phyloP scores from a whole-genome alignment of 2,888 invertebrate species.

The Drosophila phalerata region DNA sequence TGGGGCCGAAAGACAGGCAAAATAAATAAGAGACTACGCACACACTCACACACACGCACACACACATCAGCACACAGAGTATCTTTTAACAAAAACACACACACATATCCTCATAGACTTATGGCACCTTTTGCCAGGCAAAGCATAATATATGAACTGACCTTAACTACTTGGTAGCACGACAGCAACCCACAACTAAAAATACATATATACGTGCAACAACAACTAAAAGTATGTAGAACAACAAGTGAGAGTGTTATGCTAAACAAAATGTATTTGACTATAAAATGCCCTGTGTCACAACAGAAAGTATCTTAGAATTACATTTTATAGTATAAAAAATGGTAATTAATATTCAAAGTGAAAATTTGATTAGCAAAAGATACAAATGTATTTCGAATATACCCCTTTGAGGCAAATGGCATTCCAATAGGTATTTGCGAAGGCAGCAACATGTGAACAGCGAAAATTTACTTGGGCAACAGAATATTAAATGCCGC shows the following conservation, averaged over 20 bases:
- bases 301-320: neutral
- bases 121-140: slow-evolving; percentile 77
- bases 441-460: slow-evolving; percentile 51
- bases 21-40: slow-evolving; percentile 52
- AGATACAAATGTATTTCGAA: slow-evolving; percentile 3
- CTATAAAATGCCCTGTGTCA: slow-evolving; percentile 14
- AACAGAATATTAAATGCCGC: slow-evolving; percentile 81
- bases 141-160: slow-evolving; percentile 81
- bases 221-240: slow-evolving; percentile 25
- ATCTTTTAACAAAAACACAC: slow-evolving; percentile 2
- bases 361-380: neutral
- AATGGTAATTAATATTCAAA: neutral
- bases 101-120: slow-evolving; percentile 54
- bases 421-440: slow-evolving; percentile 22
- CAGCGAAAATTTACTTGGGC: slow-evolving; percentile 72
- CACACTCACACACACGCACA: slow-evolving; percentile 3
- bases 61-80: neutral
- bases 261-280: neutral
- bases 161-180: slow-evolving; percentile 67
- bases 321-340: neutral
- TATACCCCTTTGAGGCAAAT: slow-evolving; percentile 31
- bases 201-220: neutral
- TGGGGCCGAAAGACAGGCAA: slow-evolving; percentile 22
- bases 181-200: slow-evolving; percentile 36
- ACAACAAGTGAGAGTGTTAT: slow-evolving; percentile 44